Conservation (phyloP, 2,888 invertebrate genomes). For the Ramazzottius varieornatus region DNA sequence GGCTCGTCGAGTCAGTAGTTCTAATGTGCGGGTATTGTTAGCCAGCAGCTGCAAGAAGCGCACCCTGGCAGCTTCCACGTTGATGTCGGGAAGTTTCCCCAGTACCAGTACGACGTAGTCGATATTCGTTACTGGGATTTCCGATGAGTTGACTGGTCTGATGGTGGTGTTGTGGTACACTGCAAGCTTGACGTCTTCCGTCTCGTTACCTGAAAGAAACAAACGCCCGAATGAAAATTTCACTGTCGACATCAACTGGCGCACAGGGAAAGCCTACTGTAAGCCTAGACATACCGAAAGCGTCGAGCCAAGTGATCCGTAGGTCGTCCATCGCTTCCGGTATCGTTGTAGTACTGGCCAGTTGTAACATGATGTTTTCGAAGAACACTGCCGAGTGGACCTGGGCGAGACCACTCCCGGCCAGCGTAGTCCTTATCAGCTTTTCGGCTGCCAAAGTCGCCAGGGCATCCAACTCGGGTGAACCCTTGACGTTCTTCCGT, state of each 20-base stretch:
- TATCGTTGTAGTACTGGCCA: background rate
- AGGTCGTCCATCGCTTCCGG: background rate
- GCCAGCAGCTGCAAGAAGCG: background rate
- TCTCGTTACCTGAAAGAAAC: background rate
- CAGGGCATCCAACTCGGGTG: no score
- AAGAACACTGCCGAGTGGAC: background rate
- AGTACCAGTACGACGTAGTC: background rate
- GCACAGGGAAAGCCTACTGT: no score
- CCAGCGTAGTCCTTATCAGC: background rate
- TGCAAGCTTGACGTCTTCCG: background rate
- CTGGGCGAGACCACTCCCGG: background rate
- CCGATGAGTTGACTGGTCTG: background rate
- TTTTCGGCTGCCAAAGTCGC: no score
- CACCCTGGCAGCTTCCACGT: background rate
- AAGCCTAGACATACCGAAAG: background rate
- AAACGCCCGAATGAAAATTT: no score
- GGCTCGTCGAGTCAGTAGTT: background rate
- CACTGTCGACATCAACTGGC: no score
- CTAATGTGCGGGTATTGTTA: background rate
- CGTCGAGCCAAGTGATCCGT: background rate
- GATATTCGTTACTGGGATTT: background rate
- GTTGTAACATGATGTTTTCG: background rate
- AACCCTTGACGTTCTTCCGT: no score
- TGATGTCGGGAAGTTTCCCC: background rate
- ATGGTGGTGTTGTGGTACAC: background rate